A percentile compares a stretch with the other conserved stretches of the same genome.
Evolutionary conservation across 2,797 vertebrate genomes (phyloP).

Genomic region (Crocidura indochinensis): DNA sequence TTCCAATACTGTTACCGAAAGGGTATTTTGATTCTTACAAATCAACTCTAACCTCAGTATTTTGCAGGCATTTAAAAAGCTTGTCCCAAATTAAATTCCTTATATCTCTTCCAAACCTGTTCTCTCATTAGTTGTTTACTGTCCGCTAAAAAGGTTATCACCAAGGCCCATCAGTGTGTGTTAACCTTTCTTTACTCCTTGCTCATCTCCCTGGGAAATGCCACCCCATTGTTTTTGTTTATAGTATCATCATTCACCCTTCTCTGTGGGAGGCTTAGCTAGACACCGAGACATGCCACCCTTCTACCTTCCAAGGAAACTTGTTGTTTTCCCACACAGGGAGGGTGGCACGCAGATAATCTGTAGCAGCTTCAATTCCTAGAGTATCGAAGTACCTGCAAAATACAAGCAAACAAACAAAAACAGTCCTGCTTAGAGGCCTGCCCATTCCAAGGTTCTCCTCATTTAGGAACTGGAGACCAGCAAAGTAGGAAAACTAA

Average conservation of each 20-base stretch:
- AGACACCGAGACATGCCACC: neutral
- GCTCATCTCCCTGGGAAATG: slow-evolving; percentile 32
- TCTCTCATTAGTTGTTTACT: slow-evolving; percentile 11
- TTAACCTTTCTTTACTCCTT: slow-evolving; percentile 19
- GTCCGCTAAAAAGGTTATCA: slow-evolving; percentile 7
- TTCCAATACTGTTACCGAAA: too few relatives aligned
- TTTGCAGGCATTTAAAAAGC: slow-evolving; percentile 56
- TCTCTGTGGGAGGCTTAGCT: neutral
- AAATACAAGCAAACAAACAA: neutral
- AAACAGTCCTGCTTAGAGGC: neutral
- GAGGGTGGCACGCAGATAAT: neutral
- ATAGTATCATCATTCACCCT: neutral
- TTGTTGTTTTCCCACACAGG: neutral
- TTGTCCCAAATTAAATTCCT: slow-evolving; percentile 47
- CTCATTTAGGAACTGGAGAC: neutral
- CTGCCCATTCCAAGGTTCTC: neutral
- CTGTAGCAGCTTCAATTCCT: neutral
- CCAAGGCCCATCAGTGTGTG: neutral
- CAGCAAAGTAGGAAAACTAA: slow-evolving; percentile 7
- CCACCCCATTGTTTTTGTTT: neutral
- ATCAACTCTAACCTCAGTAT: slow-evolving; percentile 33
- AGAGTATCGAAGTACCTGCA: neutral
- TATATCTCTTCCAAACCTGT: neutral
- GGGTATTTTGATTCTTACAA: slow-evolving; percentile 48
- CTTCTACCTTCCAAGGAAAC: neutral